Base-by-base conservation (phyloP, 2,888 invertebrate genomes). In the Bursaphelenchus okinawaensis region DNA sequence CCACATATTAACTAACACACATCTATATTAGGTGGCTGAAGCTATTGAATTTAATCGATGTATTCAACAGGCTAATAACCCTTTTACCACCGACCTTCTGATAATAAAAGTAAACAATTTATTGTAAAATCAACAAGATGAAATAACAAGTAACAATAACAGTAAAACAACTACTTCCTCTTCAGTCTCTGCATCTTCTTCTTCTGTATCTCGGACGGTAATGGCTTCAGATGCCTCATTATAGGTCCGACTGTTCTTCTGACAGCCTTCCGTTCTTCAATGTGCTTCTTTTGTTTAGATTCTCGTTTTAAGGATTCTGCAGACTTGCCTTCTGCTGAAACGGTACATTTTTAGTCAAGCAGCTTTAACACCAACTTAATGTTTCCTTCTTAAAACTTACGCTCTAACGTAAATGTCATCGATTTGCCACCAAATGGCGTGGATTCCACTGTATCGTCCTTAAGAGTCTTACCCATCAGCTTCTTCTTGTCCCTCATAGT, bases 401-500 rank as follows among this genome's bases (percentile, higher is more conserved):
- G 51, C 27, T 72, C 74, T 31, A 72, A 51, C 19, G 24, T 29
- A 68, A 78, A 79, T 26, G 77, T 73, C 67, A 78, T 71, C 31
- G 73, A 69, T 51, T 75, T 71, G 28, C 76, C 76, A 22, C 79
- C 79, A 63, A 78, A 80, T 7, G 75, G 70, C 16, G 70, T 69
- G 28, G 68, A 75, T 24, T 66, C 68, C 7, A 64, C 63, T 12
- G 65, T 52, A 28, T 68, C 65, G n/a, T n/a, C 63, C 24, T n/a
- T 56, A 20, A 52, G 22, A 26, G 22, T 50, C 28, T 72, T 40
- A 6, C 67, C 54, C 22, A 68, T 16, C 19, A 55, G 20, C 31
- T 66, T 64, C 9, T 52, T 56, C 16, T 59, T 62, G 26, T 26
- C 67, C 22, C 55, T 68, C 54, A 72, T 52, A 6, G 63, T 65